Conservation (phyloP, 2,888 invertebrate genomes). For the Petrolisthes manimaculis region DNA sequence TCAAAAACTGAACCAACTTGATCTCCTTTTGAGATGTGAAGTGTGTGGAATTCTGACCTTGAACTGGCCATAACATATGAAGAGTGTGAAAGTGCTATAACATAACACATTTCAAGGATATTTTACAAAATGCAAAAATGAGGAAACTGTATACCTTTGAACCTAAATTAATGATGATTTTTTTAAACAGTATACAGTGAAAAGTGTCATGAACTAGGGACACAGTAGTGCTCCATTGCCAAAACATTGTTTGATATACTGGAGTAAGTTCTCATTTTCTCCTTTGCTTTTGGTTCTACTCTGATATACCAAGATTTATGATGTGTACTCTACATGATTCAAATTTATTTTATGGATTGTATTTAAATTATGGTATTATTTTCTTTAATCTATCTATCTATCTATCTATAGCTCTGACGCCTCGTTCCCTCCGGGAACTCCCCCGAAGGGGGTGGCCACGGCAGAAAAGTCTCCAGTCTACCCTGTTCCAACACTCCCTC, state of each 20-base stretch:
- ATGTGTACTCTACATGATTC: too few relatives aligned
- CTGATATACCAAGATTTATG: constrained; percentile 13
- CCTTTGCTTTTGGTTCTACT: background rate
- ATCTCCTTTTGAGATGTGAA: background rate
- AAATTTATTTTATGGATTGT: too few relatives aligned
- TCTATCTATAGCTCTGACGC: too few relatives aligned
- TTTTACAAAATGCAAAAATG: too few relatives aligned
- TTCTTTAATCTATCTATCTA: too few relatives aligned
- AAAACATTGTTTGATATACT: constrained; percentile 4
- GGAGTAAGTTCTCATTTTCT: background rate
- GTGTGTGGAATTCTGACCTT: background rate
- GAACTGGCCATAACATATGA: background rate
- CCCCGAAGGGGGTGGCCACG: too few relatives aligned
- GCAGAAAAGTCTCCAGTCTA: too few relatives aligned
- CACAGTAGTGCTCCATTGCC: background rate
- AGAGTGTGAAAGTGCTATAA: background rate
- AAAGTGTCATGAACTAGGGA: background rate
- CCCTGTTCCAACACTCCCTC: too few relatives aligned
- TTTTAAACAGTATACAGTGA: background rate
- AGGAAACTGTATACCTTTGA: background rate
- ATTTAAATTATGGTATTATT: too few relatives aligned
- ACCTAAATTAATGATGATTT: background rate
- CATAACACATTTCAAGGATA: background rate
- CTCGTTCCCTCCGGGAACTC: too few relatives aligned
- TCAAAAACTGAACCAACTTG: background rate